Evolutionary conservation across 2,797 vertebrate genomes (phyloP).

Genomic region (Rhinoraja longicauda): DNA sequence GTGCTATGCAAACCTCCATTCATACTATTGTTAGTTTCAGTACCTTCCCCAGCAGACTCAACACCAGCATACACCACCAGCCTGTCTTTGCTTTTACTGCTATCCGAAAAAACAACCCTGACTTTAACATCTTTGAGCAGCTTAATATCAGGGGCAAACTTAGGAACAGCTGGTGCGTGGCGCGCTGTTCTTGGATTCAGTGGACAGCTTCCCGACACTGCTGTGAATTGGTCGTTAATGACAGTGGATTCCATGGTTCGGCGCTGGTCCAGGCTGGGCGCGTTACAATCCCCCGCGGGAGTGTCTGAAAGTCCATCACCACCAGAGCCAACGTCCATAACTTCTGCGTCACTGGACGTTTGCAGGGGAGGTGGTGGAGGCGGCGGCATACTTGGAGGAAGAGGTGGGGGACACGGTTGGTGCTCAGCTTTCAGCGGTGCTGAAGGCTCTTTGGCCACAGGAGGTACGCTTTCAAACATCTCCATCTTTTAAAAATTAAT

Average conservation of each 20-base stretch:
- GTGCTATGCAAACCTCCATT: constrained; percentile 82
- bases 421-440: constrained; percentile 72
- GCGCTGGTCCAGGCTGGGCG: constrained; percentile 66
- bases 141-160: constrained; percentile 91
- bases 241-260: constrained; percentile 77
- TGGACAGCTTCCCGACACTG: constrained; percentile 65
- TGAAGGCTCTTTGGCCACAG: constrained; percentile 85
- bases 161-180: constrained; percentile 82
- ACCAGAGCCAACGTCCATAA: constrained; percentile 99
- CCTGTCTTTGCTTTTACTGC: constrained; percentile 88
- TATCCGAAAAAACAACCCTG: constrained; percentile 88
- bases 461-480: constrained; percentile 76
- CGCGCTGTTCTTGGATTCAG: constrained; percentile 88
- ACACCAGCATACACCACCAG: constrained; percentile 88
- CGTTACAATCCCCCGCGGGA: constrained; percentile 78
- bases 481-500: constrained; percentile 70
- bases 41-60: constrained; percentile 62
- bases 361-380: constrained; percentile 99
- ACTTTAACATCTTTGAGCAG: constrained; percentile 96
- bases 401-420: constrained; percentile 61
- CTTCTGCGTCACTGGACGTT: constrained; percentile 99
- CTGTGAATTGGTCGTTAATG: constrained; percentile 72
- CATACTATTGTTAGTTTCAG: constrained; percentile 59
- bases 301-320: constrained; percentile 98
- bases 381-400: constrained; percentile 70